These are phyloP conservation scores for Tortricodes alternella DNA, from an alignment of 2,888 invertebrate genomes.

Conservation along the genomic window DNA sequence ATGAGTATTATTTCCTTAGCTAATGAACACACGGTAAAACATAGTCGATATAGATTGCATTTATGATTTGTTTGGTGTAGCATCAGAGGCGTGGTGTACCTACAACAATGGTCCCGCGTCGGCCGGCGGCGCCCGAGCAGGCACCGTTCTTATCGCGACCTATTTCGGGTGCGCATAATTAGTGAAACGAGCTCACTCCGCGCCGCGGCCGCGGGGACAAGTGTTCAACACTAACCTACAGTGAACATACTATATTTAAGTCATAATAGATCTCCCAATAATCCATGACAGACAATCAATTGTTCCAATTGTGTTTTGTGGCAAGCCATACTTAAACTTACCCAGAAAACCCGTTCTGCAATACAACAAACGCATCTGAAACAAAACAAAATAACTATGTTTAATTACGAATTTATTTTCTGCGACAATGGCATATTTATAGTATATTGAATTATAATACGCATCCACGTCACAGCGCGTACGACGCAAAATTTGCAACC, in stretches of 20 bases:
- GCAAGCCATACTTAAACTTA: not conserved
- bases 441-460: constrained; percentile 1
- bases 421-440: constrained; percentile 13
- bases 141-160: constrained; percentile 54
- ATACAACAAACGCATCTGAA: no score
- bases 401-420: no score
- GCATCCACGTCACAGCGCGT: constrained; percentile 17
- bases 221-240: constrained; percentile 8
- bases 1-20: no score
- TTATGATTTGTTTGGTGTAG: no score
- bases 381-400: constrained; percentile 24
- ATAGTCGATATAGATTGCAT: not conserved
- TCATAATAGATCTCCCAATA: not conserved
- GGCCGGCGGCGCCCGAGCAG: constrained; percentile 17
- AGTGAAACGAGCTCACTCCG: constrained; percentile 40
- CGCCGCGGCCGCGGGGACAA: constrained; percentile 34
- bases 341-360: constrained; percentile 1
- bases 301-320: not conserved
- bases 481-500: constrained; percentile 36
- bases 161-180: constrained; percentile 56
- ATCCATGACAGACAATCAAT: not conserved
- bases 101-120: constrained; percentile 20
- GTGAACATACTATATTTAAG: not conserved
- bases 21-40: not conserved
- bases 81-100: constrained; percentile 7